Evolutionary conservation across 53 echinoderm and acorn worm genomes (phyloP), one percentile per base, ranked within the genome.

Genomic region (Apostichopus leukothele): DNA sequence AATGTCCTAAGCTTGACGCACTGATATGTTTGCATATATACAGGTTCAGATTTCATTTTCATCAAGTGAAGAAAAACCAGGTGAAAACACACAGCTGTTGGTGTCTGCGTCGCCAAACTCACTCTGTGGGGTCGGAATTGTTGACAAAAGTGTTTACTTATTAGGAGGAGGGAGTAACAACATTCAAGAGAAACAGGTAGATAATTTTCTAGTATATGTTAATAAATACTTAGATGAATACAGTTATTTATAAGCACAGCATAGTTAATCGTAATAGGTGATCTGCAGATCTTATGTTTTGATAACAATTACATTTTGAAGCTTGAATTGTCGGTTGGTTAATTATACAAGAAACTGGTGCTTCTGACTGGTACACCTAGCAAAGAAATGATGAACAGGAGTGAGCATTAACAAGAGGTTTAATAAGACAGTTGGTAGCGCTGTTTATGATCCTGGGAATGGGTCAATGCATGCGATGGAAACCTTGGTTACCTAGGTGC

Each of bases 141-240:
- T 99, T 4, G 99, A 99, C 77, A 96, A 99, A 88, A 99, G 99
- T 88, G 99, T 96, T 51, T 92, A 96, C 39, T 86, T 99, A 4
- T 83, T 99, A 1, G 94, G 96, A 21, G 92, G 96, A 86, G 92
- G 96, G 75, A 92, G 92, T 52, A 96, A 99, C 88, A 90, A 92
- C 60, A 77, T 96, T 22, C 92, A 91, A 39, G 89, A 75, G 57
- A 57, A 76, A 5, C 89, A 94, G 94, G 96, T 90, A 57, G 73
- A 10, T 90, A 90, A 39, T 39, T 39, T 39, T 39, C 39, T 39
- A 39, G 39, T 39, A 39, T 39, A 39, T 39, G 39, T 39, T 39
- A 39, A 39, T 39, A 39, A 39, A 3, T 39, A 39, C 39, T 39
- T 39, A 39, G 39, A 39, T 39, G 39, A 39, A 39, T 39, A 39